Evolutionary conservation across 2,888 invertebrate species (phyloP), one percentile per base, ranked within the genome.

Genomic region (Chesias legatella): DNA sequence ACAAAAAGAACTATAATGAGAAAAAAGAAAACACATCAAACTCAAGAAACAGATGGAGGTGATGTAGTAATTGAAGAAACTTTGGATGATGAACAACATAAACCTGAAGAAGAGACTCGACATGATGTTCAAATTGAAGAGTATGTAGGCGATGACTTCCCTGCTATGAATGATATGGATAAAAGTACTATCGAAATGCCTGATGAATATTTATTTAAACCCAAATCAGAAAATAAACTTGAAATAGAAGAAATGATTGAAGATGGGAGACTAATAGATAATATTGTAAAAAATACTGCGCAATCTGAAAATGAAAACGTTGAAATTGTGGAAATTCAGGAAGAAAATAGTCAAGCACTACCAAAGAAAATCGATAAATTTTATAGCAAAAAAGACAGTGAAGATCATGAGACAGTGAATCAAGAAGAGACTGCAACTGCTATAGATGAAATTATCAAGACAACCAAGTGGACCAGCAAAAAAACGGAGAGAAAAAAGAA

Each of bases 1-100:
- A 91, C 90, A 1, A 91, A 90, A 64, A 61, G 90, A 55, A 91
- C 90, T 0, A 88, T 89, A 42, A 58, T 90, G 39, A 73, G 86
- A 53, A 89, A 88, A 56, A 88, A 81, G 56, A 77, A 73, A 24
- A 73, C 58, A 44, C 51, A 51, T 1, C 44, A 28, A 11, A 44
- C 43, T 6, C 44, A 46, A 1, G 56, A 65, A 11, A 58, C 56
- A 24, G 59, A 63, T 7, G 76, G 77, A 45, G 85, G 85, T 10
- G 82, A 90, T 49, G 67, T 90, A 1, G 85, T 91, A 0, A 90
- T 91, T 42, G 88, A 89, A 68, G 88, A 89, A 70, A 75, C 68
- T 0, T 53, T 86, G 42, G 88, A 88, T 33, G 86, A 84, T 7
- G 84, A 88, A 0, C 63, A 68, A 0, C 45, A 52, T 28, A 39